Percentiles rank a stretch among this genome's conserved stretches.
phyloP scores from a whole-genome alignment of 2,888 invertebrate species.

The Trichopria drosophilae region DNA sequence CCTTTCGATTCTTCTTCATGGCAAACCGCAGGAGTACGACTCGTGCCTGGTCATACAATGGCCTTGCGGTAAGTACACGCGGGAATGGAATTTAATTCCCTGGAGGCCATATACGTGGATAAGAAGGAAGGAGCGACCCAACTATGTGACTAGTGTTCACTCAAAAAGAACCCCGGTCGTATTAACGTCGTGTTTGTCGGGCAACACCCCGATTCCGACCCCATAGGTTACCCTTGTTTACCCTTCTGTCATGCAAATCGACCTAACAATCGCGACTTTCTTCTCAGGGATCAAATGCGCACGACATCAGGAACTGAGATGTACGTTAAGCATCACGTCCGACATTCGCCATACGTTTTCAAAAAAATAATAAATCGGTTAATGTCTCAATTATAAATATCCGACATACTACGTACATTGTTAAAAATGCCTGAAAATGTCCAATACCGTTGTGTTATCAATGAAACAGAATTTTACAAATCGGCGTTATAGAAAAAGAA shows the following conservation, averaged over 20 bases:
- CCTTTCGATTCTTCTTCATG: conserved; percentile 43
- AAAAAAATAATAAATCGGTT: too few species aligned
- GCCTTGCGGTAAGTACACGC: conserved; percentile 39
- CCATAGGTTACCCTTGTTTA: conserved; percentile 46
- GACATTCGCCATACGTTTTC: too few species aligned
- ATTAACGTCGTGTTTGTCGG: conserved; percentile 44
- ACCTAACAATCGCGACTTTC: conserved; percentile 43
- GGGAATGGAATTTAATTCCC: conserved; percentile 48
- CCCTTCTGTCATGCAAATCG: conserved; percentile 53
- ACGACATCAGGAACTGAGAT: too few species aligned
- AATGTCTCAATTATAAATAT: too few species aligned
- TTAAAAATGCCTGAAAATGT: too few species aligned
- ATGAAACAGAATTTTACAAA: too few species aligned
- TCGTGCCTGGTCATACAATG: conserved; percentile 36
- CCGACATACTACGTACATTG: too few species aligned
- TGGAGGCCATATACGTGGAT: conserved; percentile 23
- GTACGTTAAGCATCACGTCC: too few species aligned
- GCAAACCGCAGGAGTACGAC: conserved; percentile 39
- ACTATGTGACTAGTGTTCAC: conserved; percentile 36
- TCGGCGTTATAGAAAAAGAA: too few species aligned
- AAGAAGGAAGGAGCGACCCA: too few species aligned
- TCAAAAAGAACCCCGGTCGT: conserved; percentile 28
- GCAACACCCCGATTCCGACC: conserved; percentile 38
- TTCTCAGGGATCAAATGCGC: too few species aligned
- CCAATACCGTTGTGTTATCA: too few species aligned